phyloP scores from a whole-genome alignment of 2,113 vertebrate species.

The Triplophysa tibetana region DNA sequence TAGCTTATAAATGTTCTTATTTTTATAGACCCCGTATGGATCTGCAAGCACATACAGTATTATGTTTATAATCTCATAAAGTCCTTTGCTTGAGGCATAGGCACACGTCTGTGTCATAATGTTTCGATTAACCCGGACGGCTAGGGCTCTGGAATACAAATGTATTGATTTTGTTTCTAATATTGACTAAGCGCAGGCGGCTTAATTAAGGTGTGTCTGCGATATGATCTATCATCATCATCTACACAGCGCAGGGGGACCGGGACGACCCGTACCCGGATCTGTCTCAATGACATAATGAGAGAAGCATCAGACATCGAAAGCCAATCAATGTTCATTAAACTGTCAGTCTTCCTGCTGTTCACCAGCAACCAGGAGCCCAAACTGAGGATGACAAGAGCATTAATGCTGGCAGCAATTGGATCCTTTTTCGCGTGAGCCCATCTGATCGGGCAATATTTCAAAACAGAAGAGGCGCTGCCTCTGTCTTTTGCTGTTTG shows the following conservation, averaged over 20 bases:
- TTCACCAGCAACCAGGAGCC: slow-evolving; percentile 8
- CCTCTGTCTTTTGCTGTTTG: not conserved
- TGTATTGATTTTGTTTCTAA: slow-evolving; percentile 28
- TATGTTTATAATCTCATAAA: not conserved
- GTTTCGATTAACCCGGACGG: not conserved
- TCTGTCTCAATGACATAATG: slow-evolving; percentile 44
- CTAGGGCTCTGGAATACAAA: slow-evolving; percentile 23
- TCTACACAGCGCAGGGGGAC: slow-evolving; percentile 17
- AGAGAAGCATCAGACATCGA: slow-evolving; percentile 43
- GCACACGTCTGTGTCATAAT: slow-evolving; percentile 3
- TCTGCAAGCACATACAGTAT: not conserved
- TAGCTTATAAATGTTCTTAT: too few species aligned
- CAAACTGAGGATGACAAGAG: slow-evolving; percentile 38
- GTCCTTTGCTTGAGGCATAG: not conserved
- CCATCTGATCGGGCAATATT: not conserved
- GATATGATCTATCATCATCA: slow-evolving; percentile 39
- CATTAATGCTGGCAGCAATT: slow-evolving; percentile 19
- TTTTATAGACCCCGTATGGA: not conserved
- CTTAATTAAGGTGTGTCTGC: slow-evolving; percentile 41
- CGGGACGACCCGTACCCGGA: slow-evolving; percentile 21
- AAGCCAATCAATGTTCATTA: slow-evolving; percentile 57
- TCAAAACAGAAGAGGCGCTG: slow-evolving; percentile 1
- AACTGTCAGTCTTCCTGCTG: slow-evolving; percentile 41
- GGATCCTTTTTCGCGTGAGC: slow-evolving; percentile 9
- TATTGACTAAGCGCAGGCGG: slow-evolving; percentile 6